Conservation (phyloP, 2,888 invertebrate species). For the Meliscaeva auricollis region DNA sequence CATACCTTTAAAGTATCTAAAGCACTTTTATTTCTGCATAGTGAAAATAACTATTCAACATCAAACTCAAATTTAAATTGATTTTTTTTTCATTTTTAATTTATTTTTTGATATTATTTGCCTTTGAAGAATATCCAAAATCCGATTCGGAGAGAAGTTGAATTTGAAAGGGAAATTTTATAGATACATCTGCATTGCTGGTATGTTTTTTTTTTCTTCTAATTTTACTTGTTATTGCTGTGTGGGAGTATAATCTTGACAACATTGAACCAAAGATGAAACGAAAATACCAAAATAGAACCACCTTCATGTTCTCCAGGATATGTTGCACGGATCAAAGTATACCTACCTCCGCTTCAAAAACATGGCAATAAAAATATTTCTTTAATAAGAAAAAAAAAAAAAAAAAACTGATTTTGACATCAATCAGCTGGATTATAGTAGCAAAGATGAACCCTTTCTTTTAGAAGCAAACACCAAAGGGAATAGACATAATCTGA, state of each 20-base stretch:
- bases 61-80: no score
- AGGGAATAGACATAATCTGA: slow-evolving; percentile 28
- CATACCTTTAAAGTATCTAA: no score
- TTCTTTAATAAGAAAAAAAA: not conserved
- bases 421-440: slow-evolving; percentile 3
- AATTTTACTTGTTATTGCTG: no score
- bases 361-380: not conserved
- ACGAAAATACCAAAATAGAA: no score
- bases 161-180: slow-evolving; percentile 45
- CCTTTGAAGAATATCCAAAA: slow-evolving; percentile 43
- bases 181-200: slow-evolving; percentile 31
- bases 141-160: slow-evolving; percentile 43
- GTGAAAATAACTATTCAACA: no score
- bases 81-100: no score
- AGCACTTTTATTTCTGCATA: no score
- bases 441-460: not conserved
- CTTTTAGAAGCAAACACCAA: not conserved
- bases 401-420: not conserved
- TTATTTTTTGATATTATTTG: no score
- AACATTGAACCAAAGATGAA: not conserved
- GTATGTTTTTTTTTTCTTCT: slow-evolving; percentile 9
- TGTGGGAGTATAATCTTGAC: no score
- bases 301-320: not conserved
- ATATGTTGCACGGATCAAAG: not conserved
- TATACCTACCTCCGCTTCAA: no score